phyloP scores from a whole-genome alignment of 2,797 vertebrate species.

The Hydrolagus colliei region DNA sequence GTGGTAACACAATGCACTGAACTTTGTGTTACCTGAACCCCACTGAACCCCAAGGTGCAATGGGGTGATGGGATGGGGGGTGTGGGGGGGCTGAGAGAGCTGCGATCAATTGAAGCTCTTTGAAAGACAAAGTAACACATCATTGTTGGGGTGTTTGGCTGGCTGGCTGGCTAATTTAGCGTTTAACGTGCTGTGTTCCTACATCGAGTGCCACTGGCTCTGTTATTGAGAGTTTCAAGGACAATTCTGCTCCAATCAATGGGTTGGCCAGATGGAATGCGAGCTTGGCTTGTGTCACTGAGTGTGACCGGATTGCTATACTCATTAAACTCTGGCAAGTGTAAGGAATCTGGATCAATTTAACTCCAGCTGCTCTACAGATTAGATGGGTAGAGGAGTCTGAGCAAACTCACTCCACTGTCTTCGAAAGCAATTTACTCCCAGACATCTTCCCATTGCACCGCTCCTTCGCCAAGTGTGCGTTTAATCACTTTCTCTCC shows the following conservation, averaged over 20 bases:
- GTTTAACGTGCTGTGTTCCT: not conserved
- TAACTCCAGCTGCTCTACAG: slow-evolving; percentile 5
- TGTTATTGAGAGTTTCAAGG: slow-evolving; percentile 2
- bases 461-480: not conserved
- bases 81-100: too few species aligned
- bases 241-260: slow-evolving; percentile 3
- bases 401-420: not conserved
- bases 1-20: too few species aligned
- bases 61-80: too few species aligned
- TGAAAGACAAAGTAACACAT: not conserved
- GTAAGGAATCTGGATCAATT: slow-evolving; percentile 18
- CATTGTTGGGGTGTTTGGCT: not conserved
- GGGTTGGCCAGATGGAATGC: not conserved
- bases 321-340: slow-evolving; percentile 8
- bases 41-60: too few species aligned
- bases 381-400: slow-evolving; percentile 24
- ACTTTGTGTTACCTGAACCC: too few species aligned
- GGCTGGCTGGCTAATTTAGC: not conserved
- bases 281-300: not conserved
- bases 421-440: not conserved
- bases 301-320: not conserved
- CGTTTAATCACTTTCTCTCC: not conserved
- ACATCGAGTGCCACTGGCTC: not conserved
- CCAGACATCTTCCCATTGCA: too few species aligned
- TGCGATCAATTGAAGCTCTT: too few species aligned